Evolutionary conservation across 2,113 vertebrate genomes (phyloP).

Genomic region (Oryzias javanicus): DNA sequence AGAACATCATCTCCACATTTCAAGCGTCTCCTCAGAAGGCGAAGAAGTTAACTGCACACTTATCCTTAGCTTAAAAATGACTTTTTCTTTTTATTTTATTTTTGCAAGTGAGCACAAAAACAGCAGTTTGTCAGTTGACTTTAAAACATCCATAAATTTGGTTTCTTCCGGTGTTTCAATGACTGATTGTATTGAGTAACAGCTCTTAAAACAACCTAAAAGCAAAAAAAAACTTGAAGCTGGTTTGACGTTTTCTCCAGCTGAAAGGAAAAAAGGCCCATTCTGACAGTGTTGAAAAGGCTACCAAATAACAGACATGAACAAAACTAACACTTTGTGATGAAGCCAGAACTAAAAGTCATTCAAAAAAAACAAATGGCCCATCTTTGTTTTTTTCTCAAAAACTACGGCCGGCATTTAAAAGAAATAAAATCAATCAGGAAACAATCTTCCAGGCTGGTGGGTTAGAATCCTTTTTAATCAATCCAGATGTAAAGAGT

Average conservation of each 20-base stretch:
- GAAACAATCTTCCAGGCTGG: constrained; percentile 62
- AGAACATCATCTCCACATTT: not conserved
- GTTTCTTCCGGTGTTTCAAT: too few species aligned
- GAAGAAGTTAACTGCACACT: not conserved
- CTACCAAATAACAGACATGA: constrained; percentile 31
- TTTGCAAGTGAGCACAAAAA: constrained; percentile 1
- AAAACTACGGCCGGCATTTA: constrained; percentile 19
- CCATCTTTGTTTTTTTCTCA: constrained; percentile 27
- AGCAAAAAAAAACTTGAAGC: constrained; percentile 14
- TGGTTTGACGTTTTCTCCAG: constrained; percentile 17
- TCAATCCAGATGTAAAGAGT: constrained; percentile 48
- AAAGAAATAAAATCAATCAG: constrained; percentile 55
- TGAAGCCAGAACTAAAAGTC: constrained; percentile 37
- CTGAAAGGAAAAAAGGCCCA: constrained; percentile 21
- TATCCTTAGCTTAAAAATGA: too few species aligned
- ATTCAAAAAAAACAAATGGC: constrained; percentile 8
- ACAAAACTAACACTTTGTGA: constrained; percentile 39
- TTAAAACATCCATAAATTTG: constrained; percentile 1
- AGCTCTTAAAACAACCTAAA: constrained; percentile 21
- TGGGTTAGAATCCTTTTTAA: constrained; percentile 59
- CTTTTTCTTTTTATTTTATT: too few species aligned
- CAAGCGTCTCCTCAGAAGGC: constrained; percentile 19
- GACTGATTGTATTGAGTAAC: constrained; percentile 11
- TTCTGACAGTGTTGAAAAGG: constrained; percentile 23
- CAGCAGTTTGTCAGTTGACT: not conserved